A percentile compares a stretch with the other conserved stretches of the same genome.
Conservation (phyloP, 2,888 invertebrate species). For the Rhagium mordax region DNA sequence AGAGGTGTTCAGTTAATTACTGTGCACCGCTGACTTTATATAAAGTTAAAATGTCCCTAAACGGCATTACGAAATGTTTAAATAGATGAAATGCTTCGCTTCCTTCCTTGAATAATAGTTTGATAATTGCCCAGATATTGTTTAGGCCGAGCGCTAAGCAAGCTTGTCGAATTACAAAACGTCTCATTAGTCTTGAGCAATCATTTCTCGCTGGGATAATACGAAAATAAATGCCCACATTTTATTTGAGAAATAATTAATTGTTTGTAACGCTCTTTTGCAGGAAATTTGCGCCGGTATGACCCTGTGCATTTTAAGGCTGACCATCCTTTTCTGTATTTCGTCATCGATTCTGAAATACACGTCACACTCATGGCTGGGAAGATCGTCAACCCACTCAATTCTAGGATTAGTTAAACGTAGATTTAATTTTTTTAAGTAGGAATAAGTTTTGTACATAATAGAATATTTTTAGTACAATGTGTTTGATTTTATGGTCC, state of each 20-base stretch:
- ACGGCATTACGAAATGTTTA: slow-evolving; percentile 20
- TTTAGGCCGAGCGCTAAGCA: slow-evolving; percentile 47
- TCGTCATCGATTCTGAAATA: slow-evolving; percentile 86
- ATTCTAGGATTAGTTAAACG: slow-evolving; percentile 82
- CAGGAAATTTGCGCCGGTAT: slow-evolving; percentile 69
- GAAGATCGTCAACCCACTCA: slow-evolving; percentile 87
- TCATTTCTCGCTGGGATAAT: slow-evolving; percentile 38
- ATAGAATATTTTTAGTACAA: slow-evolving; percentile 25
- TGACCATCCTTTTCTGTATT: slow-evolving; percentile 88
- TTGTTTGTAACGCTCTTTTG: slow-evolving; percentile 49
- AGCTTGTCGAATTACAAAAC: slow-evolving; percentile 49
- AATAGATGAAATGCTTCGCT: slow-evolving; percentile 50
- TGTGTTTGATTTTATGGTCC: neutral
- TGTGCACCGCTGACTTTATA: slow-evolving; percentile 16
- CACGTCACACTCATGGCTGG: slow-evolving; percentile 87
- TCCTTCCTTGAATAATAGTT: slow-evolving; percentile 53
- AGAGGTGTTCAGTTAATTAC: neutral
- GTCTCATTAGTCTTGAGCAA: slow-evolving; percentile 36
- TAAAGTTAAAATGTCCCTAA: slow-evolving; percentile 44
- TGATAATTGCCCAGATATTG: slow-evolving; percentile 54
- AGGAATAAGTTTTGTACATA: slow-evolving; percentile 30
- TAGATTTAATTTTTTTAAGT: neutral
- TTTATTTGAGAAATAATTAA: slow-evolving; percentile 21
- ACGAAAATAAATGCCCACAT: slow-evolving; percentile 33
- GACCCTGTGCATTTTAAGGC: slow-evolving; percentile 81